phyloP scores from a whole-genome alignment of 2,888 invertebrate genomes.

The Gerris lacustris region DNA sequence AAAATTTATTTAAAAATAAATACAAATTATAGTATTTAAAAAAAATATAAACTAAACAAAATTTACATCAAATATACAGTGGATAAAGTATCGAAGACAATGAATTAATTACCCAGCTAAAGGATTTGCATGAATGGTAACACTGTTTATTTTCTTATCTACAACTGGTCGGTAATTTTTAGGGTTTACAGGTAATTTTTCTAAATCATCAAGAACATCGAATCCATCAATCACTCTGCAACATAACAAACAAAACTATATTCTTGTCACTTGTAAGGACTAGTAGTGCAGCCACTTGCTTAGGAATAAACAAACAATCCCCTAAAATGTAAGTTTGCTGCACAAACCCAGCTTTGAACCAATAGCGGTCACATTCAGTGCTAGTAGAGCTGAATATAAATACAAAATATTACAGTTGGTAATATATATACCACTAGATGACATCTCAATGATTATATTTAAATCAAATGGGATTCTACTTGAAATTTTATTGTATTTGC shows the following conservation, averaged over 20 bases:
- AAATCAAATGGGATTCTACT: too few species aligned
- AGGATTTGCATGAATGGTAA: slow-evolving; percentile 97
- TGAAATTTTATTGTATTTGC: too few species aligned
- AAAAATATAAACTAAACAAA: not conserved
- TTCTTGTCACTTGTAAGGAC: too few species aligned
- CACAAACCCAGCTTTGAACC: too few species aligned
- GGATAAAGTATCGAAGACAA: not conserved
- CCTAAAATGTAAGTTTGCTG: too few species aligned
- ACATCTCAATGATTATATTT: too few species aligned
- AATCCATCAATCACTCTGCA: slow-evolving; percentile 92
- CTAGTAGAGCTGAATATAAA: too few species aligned
- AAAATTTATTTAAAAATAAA: not conserved
- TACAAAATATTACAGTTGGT: too few species aligned
- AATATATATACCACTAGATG: too few species aligned
- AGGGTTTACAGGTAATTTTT: slow-evolving; percentile 85
- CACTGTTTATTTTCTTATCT: slow-evolving; percentile 72
- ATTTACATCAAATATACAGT: not conserved
- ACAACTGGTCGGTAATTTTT: slow-evolving; percentile 80
- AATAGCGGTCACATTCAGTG: too few species aligned
- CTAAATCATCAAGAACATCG: slow-evolving; percentile 88
- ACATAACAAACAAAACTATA: slow-evolving; percentile 30
- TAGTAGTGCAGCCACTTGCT: too few species aligned
- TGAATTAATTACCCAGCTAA: slow-evolving; percentile 46
- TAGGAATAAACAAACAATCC: too few species aligned
- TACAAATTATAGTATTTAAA: not conserved